phyloP scores from a whole-genome alignment of 2,888 invertebrate species.

The Polymixis flavicincta region DNA sequence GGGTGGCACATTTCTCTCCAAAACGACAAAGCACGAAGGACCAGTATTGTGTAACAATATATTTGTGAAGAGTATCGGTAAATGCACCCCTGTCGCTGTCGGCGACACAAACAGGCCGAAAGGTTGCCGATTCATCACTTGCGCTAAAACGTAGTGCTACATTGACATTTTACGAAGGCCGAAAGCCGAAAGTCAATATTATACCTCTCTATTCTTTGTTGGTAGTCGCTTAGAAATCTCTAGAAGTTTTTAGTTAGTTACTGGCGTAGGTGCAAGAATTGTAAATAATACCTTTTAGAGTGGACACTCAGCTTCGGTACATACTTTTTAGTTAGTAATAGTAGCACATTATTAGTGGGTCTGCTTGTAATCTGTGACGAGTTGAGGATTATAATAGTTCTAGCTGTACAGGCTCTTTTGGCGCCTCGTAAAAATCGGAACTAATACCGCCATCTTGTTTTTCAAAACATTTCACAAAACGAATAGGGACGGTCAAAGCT shows the following conservation, averaged over 20 bases:
- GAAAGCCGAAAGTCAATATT: slow-evolving; percentile 51
- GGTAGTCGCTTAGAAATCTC: slow-evolving; percentile 21
- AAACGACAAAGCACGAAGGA: slow-evolving; percentile 19
- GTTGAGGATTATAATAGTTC: background rate
- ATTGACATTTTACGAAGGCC: slow-evolving; percentile 48
- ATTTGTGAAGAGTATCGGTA: slow-evolving; percentile 45
- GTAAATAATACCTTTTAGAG: slow-evolving; percentile 21
- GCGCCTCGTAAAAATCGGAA: background rate
- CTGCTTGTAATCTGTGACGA: background rate
- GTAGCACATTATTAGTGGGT: background rate
- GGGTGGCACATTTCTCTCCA: background rate
- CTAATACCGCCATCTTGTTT: background rate
- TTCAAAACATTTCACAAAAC: background rate
- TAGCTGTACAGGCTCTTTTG: background rate
- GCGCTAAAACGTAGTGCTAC: slow-evolving; percentile 41
- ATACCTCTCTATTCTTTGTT: slow-evolving; percentile 32
- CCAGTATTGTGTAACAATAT: slow-evolving; percentile 18
- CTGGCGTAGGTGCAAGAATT: background rate
- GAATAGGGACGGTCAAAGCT: too few relatives aligned
- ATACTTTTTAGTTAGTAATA: slow-evolving; percentile 1
- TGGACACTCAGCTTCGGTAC: background rate
- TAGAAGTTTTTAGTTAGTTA: slow-evolving; percentile 31
- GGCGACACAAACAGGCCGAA: slow-evolving; percentile 37
- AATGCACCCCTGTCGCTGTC: slow-evolving; percentile 31
- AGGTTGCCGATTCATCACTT: slow-evolving; percentile 60